phyloP scores from a whole-genome alignment of 2,888 invertebrate genomes.

The Nomada fabriciana region DNA sequence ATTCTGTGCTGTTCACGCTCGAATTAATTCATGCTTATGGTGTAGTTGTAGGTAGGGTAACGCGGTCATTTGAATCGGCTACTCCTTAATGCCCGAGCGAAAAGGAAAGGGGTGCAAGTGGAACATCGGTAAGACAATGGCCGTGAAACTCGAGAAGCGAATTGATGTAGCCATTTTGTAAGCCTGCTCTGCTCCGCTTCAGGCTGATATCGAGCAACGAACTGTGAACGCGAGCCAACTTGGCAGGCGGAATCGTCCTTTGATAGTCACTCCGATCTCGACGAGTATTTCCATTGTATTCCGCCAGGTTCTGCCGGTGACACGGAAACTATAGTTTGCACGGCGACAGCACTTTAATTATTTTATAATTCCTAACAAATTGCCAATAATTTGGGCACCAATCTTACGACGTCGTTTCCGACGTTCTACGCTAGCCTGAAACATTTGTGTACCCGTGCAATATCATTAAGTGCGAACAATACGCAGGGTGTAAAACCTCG shows the following conservation, averaged over 20 bases:
- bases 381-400: no score
- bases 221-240: slow-evolving; percentile 44
- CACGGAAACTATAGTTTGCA: not conserved
- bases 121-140: slow-evolving; percentile 32
- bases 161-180: slow-evolving; percentile 33
- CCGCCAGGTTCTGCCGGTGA: not conserved
- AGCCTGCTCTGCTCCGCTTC: slow-evolving; percentile 24
- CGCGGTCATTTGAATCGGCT: slow-evolving; percentile 11
- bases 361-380: no score
- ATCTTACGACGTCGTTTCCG: no score
- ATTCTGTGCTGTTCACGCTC: slow-evolving; percentile 51
- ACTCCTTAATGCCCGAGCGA: not conserved
- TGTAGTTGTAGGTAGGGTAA: slow-evolving; percentile 21
- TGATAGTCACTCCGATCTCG: slow-evolving; percentile 25
- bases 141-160: slow-evolving; percentile 49
- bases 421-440: no score
- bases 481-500: not conserved
- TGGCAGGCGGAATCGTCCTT: slow-evolving; percentile 42
- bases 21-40: slow-evolving; percentile 46
- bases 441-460: no score
- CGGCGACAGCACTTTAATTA: no score
- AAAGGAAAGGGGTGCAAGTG: not conserved
- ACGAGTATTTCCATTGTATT: slow-evolving; percentile 22
- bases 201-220: slow-evolving; percentile 31
- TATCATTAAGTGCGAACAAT: not conserved